Conservation (phyloP, 2,888 invertebrate genomes). For the Tetragnatha montana region DNA sequence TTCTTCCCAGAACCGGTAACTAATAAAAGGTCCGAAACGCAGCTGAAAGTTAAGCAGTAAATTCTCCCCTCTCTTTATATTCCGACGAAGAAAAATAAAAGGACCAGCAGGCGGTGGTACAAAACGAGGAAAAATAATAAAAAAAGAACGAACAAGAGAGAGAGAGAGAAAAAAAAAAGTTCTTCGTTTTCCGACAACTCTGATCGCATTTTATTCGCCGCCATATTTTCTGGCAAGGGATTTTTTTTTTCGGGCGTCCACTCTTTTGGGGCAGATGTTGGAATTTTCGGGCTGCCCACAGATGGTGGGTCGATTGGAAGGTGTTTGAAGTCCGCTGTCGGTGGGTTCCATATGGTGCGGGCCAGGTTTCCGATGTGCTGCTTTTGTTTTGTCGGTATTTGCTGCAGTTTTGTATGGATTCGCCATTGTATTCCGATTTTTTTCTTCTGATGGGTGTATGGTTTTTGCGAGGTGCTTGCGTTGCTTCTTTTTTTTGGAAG, state of each 20-base stretch:
- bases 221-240: slow-evolving; percentile 54
- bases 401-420: not conserved
- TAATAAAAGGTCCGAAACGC: not conserved
- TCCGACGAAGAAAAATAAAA: not conserved
- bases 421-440: slow-evolving; percentile 11
- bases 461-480: slow-evolving; percentile 7
- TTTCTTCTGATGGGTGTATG: slow-evolving; percentile 12
- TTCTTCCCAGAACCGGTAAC: not conserved
- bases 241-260: slow-evolving; percentile 47
- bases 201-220: slow-evolving; percentile 60
- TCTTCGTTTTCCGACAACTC: slow-evolving; percentile 22
- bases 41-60: slow-evolving; percentile 49
- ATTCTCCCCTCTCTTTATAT: slow-evolving; percentile 37
- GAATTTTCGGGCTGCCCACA: slow-evolving; percentile 54
- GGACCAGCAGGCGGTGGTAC: not conserved
- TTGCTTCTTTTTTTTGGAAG: slow-evolving; percentile 30
- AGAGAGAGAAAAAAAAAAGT: slow-evolving; percentile 11
- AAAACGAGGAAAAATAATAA: slow-evolving; percentile 1
- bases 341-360: slow-evolving; percentile 63
- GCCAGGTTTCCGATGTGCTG: slow-evolving; percentile 32
- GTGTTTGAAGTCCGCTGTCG: slow-evolving; percentile 54
- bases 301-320: slow-evolving; percentile 64
- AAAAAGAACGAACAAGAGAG: not conserved
- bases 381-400: slow-evolving; percentile 9
- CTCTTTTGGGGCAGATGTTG: slow-evolving; percentile 53